Base-by-base conservation (phyloP, 2,797 vertebrate genomes). In the Denticeps clupeoides region DNA sequence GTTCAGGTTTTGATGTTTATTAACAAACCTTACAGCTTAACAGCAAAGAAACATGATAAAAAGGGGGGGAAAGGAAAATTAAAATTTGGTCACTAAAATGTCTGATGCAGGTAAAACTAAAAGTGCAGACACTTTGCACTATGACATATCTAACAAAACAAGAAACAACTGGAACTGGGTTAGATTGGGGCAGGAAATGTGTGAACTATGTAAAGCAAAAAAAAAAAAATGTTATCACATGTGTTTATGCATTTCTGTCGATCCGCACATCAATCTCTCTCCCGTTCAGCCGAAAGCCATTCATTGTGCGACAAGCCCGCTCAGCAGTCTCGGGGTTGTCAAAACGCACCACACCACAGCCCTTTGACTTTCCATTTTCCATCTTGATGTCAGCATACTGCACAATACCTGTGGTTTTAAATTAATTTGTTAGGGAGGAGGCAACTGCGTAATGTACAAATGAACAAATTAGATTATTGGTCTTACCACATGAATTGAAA, bases 301-400 rank as follows among this genome's bases (percentile, higher is more conserved):
- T 97, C 94, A 99, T 97, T 77, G 90, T 91, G 33, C 89, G 80
- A 68, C 93, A 99, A 51, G 93, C 93, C 0, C 91, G 71, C 64
- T 99, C 93, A 0, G 93, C 93, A 1, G 89, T 90, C 64, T 97
- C 94, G 0, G 92, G 93, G 3, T 78, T 92, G 70, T 99, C 93
- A 3, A 99, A 99, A 28, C 92, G 80, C 38, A 99, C 93, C 60
- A 96, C 91, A 0, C 93, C 93, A 13, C 93, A 97, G 22, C 94
- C 93, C 75, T 99, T 97, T 11, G 93, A 99, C 60, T 97, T 97
- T 23, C 94, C 94, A 0, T 96, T 99, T 72, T 99, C 93, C 88
- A 93, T 94, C 77, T 96, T 99, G 59, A 99, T 97, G 62, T 97
- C 94, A 0, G 93, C 93, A 38, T 94, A 97, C 64, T 94, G 89